Conservation (phyloP, 2,797 vertebrate species). For the Sebastes cheni region DNA sequence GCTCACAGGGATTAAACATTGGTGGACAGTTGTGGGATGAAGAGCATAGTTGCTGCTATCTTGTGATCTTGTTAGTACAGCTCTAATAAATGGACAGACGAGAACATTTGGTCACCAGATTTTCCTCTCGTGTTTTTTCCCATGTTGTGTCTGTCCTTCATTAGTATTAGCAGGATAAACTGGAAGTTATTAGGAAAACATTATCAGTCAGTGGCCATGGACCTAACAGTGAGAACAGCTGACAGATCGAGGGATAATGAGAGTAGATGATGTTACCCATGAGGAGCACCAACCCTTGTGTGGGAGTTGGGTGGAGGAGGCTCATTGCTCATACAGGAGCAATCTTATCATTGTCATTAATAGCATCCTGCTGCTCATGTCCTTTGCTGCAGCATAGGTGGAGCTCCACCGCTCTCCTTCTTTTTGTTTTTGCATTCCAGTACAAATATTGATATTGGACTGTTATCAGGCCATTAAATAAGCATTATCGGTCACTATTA, state of each 20-base stretch:
- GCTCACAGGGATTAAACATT: background rate
- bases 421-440: background rate
- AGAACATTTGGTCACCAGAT: slow-evolving; percentile 53
- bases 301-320: slow-evolving; percentile 47
- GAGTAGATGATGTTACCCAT: slow-evolving; percentile 3
- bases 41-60: background rate
- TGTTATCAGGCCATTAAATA: no score
- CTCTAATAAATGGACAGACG: slow-evolving; percentile 4
- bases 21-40: background rate
- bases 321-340: background rate
- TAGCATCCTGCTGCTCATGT: slow-evolving; percentile 45
- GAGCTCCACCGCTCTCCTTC: background rate
- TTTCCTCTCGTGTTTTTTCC: background rate
- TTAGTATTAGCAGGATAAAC: background rate
- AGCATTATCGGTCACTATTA: no score
- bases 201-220: background rate
- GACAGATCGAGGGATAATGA: background rate
- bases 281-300: slow-evolving; percentile 28
- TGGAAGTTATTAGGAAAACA: slow-evolving; percentile 6
- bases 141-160: slow-evolving; percentile 11
- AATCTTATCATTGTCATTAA: slow-evolving; percentile 54
- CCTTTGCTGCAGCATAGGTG: background rate
- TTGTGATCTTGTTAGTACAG: slow-evolving; percentile 5
- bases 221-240: background rate
- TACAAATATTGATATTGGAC: background rate